Base-by-base conservation (phyloP, 2,113 vertebrate species). In the Serilophus lunatus region DNA sequence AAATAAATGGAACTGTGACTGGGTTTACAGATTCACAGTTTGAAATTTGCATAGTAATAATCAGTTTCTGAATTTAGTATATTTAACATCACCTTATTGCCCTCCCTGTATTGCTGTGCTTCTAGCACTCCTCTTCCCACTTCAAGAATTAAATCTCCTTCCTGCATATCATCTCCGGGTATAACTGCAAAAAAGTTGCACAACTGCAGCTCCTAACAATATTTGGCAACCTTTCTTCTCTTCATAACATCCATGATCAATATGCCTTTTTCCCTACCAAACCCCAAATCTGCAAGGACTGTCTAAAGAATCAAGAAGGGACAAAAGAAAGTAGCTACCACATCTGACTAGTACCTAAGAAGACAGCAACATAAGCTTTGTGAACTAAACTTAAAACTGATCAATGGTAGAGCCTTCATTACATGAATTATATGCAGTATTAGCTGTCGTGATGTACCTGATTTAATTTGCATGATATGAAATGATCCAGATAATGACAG, bases 391-490 rank as follows among this genome's bases (percentile, higher is more conserved):
- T 74, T 54, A 65, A 80, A 86, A 29, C 28, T 28, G 68, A 57
- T 80, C 45, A 10, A 35, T 7, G 29, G 0, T 0, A 80, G 79
- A 77, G 59, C 33, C 38, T 80, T 74, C 50, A 19, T 61, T 74
- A 80, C 92, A 83, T 53, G 45, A 94, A 84, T 36, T 47, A 63
- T 25, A n/a, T 0, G 9, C 59, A 68, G 54, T 35, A 84, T 40
- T 80, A 93, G 82, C 54, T 77, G 42, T 57, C 5, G 4, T 22
- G 61, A 88, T n/a, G 36, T 57, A 93, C 76, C 94, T 90, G 75
- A 88, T 85, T 88, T 83, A 90, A 95, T 95, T 88, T 93, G 75
- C 80, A 93, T 94, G 64, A 42, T 45, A 54, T 68, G 68, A 96
- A 96, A 88, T 64, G 71, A 91, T 80, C 75, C 75, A 80, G 75